Percentiles rank a stretch among this genome's conserved stretches.
Evolutionary conservation across 2,888 invertebrate species (phyloP).

Genomic region (Sesia bembeciformis): DNA sequence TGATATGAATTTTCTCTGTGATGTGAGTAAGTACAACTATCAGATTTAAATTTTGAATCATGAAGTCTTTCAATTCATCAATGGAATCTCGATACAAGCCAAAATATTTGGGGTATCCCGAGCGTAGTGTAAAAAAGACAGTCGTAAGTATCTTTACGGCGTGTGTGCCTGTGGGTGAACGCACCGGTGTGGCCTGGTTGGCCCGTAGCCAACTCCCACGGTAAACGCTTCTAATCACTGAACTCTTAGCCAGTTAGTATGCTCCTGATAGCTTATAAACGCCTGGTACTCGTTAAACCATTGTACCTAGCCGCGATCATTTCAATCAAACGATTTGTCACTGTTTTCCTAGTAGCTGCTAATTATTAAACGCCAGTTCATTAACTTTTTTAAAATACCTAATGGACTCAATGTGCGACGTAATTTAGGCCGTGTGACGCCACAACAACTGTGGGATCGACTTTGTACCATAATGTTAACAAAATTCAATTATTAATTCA

Average conservation of each 20-base stretch:
- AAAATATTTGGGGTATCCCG: slow-evolving; percentile 36
- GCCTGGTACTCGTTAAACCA: slow-evolving; percentile 52
- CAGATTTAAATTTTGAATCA: too few relatives aligned
- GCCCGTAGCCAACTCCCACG: slow-evolving; percentile 65
- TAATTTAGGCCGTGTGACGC: slow-evolving; percentile 4
- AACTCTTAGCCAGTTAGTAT: slow-evolving; percentile 51
- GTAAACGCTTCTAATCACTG: slow-evolving; percentile 64
- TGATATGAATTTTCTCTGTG: too few relatives aligned
- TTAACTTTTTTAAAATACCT: slow-evolving; percentile 4
- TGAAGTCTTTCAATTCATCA: neutral
- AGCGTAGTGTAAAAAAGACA: slow-evolving; percentile 45
- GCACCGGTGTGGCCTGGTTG: slow-evolving; percentile 65
- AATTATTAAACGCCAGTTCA: slow-evolving; percentile 1
- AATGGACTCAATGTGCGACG: neutral
- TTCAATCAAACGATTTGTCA: neutral
- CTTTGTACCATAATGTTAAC: slow-evolving; percentile 1
- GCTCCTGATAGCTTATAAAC: slow-evolving; percentile 58
- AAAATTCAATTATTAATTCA: neutral
- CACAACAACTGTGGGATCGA: slow-evolving; percentile 4
- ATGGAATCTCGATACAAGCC: slow-evolving; percentile 9
- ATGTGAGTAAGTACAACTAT: too few relatives aligned
- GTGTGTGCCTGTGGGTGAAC: slow-evolving; percentile 53
- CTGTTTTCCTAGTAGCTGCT: slow-evolving; percentile 4
- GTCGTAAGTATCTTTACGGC: slow-evolving; percentile 44
- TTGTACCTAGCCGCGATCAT: slow-evolving; percentile 23